Evolutionary conservation across 2,797 vertebrate species (phyloP).

Genomic region (Falco concolor): DNA sequence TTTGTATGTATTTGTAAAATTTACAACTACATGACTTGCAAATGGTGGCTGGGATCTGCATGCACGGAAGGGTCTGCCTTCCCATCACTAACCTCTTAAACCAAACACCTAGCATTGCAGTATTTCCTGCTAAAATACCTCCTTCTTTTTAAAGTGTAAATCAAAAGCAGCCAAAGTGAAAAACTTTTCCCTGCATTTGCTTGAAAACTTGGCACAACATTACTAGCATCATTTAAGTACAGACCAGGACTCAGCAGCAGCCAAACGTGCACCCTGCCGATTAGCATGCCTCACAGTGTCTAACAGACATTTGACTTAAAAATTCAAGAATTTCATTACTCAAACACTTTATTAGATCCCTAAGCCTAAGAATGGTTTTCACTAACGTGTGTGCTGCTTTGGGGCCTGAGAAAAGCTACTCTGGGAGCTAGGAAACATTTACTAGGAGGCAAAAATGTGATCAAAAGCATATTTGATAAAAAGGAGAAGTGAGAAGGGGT

Average conservation of each 20-base stretch:
- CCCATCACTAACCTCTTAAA: background rate
- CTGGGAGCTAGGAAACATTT: constrained; percentile 59
- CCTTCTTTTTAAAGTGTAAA: background rate
- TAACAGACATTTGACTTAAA: background rate
- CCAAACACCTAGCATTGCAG: background rate
- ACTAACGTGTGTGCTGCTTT: background rate
- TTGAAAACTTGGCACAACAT: background rate
- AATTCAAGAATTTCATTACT: background rate
- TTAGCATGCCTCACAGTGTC: background rate
- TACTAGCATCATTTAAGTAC: background rate
- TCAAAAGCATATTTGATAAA: constrained; percentile 46
- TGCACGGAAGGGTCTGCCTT: background rate
- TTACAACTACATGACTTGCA: background rate
- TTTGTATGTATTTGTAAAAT: background rate
- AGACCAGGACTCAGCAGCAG: background rate
- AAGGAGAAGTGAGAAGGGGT: constrained; percentile 36
- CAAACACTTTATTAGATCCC: background rate
- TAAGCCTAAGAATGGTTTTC: background rate
- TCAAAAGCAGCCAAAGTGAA: background rate
- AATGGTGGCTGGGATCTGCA: background rate
- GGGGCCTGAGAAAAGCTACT: constrained; percentile 52
- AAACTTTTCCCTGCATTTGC: background rate
- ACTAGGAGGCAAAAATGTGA: constrained; percentile 59
- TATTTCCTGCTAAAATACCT: background rate
- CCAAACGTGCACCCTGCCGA: background rate